phyloP scores from a whole-genome alignment of 2,888 invertebrate genomes.

The Archips xylosteana region DNA sequence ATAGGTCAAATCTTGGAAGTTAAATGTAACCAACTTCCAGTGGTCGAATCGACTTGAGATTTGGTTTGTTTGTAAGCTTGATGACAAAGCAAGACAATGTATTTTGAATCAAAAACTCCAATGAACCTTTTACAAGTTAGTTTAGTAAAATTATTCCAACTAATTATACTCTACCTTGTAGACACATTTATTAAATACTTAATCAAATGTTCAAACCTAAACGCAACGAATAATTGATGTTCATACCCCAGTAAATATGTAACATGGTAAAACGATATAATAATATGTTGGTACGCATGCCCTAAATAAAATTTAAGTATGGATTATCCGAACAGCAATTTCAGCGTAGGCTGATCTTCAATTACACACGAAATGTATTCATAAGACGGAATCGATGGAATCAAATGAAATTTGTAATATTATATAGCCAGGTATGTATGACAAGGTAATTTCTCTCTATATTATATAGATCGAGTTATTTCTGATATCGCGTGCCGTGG shows the following conservation, averaged over 20 bases:
- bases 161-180: too few species aligned
- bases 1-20: too few species aligned
- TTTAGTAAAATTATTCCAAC: too few species aligned
- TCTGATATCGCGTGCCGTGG: too few species aligned
- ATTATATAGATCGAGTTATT: too few species aligned
- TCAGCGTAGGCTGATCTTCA: conserved; percentile 27
- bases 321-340: conserved; percentile 37
- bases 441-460: background rate
- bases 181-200: too few species aligned
- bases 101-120: too few species aligned
- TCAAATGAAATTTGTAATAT: conserved; percentile 3
- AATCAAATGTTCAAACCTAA: background rate
- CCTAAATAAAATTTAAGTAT: conserved; percentile 31
- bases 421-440: background rate
- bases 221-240: conserved; percentile 25
- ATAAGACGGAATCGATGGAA: conserved; percentile 24
- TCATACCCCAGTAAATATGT: conserved; percentile 4
- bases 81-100: too few species aligned
- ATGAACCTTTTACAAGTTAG: too few species aligned
- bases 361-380: conserved; percentile 41
- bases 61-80: too few species aligned
- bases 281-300: background rate
- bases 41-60: too few species aligned
- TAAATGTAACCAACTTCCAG: too few species aligned
- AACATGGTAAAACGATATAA: background rate